Evolutionary conservation across 1,140 invertebrate species (phyloP), one percentile per base, ranked within the genome.

Genomic region (Bacillus rossius): DNA sequence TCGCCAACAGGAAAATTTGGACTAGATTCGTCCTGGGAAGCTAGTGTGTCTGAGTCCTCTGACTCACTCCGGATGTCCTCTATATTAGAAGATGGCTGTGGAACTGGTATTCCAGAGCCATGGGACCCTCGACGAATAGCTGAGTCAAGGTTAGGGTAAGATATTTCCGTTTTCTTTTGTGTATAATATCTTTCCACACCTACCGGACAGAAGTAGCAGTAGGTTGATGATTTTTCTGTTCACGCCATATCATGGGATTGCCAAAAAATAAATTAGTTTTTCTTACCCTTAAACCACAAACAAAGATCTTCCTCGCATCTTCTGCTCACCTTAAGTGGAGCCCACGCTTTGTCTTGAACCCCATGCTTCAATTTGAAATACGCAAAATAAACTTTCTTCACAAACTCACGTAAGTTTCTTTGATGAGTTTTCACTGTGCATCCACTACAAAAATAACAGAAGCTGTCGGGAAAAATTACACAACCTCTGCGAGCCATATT

Each of bases 231-330:
- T 45, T 45, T 45, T 45, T 45, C 42, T 45, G 48, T 26, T 50
- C 17, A 50, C 48, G 48, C 23, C 48, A 50, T 50, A 20, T 34
- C 51, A 53, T 53, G 19, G 41, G 54, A 56, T 47, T 51, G 17
- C 17, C 42, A 51, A 48, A 8, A 50, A 13, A 26, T n/a, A 50
- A 50, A 50, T 57, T 29, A 57, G 55, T 34, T 57, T 57, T 57
- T 57, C 43, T 53, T 59, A 16, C 54, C 19, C 52, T 42, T 59
- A 59, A 59, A 59, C 29, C 38, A 58, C 57, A 59, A 59, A 59
- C 51, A 41, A 59, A 41, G 57, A 59, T 58, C 29, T 58, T 57
- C 38, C 57, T n/a, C n/a, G n/a, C n/a, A n/a, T n/a, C n/a, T n/a
- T n/a, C n/a, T n/a, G n/a, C n/a, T n/a, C n/a, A n/a, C 23, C 53